Conservation (phyloP, 2,113 vertebrate species). For the Elaphurus davidianus region DNA sequence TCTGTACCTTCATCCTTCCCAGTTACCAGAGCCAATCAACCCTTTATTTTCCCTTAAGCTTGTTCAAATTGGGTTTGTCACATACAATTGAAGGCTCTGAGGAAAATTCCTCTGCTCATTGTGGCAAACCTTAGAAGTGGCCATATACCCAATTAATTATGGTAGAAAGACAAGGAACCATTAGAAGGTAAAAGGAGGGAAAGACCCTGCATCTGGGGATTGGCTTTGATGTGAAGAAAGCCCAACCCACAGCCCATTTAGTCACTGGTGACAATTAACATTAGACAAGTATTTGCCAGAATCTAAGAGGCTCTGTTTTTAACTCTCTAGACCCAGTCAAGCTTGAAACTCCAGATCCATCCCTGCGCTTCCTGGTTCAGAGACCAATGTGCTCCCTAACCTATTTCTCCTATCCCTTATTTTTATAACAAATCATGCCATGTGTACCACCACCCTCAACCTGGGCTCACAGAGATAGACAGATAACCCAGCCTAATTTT, state of each 20-base stretch:
- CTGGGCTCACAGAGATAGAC: background rate
- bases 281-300: background rate
- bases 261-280: background rate
- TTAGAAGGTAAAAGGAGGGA: background rate
- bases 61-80: slow-evolving; percentile 6
- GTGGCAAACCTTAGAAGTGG: background rate
- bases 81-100: background rate
- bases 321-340: background rate
- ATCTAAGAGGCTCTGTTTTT: background rate
- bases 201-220: background rate
- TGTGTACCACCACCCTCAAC: background rate
- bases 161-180: background rate
- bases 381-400: background rate
- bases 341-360: background rate
- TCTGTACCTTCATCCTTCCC: background rate
- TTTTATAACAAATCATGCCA: background rate
- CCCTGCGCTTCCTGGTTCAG: background rate
- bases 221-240: background rate
- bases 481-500: background rate
- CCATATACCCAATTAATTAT: background rate
- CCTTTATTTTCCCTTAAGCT: background rate
- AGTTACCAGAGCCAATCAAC: background rate
- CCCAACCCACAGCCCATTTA: background rate
- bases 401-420: background rate
- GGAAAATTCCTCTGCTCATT: background rate